These are phyloP conservation scores for Epicauta chinensis DNA, from an alignment of 1,140 invertebrate species.

Conservation along the genomic window DNA sequence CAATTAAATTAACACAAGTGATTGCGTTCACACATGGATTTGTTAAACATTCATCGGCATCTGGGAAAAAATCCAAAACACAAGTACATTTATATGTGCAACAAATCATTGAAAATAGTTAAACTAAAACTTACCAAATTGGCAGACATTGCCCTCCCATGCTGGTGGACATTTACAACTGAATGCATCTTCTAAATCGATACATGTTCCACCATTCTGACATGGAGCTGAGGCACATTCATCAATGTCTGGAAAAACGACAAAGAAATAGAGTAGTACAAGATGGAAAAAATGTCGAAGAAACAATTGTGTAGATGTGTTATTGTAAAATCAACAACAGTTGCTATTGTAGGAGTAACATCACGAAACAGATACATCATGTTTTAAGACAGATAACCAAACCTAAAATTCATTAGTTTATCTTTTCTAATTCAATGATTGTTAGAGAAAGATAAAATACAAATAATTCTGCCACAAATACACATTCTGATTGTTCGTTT, in stretches of 20 bases:
- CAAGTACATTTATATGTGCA: slow-evolving; percentile 5
- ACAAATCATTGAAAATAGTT: background rate
- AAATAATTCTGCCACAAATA: too few relatives aligned
- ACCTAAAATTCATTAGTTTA: too few relatives aligned
- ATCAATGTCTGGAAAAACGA: slow-evolving; percentile 65
- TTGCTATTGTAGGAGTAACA: slow-evolving; percentile 1
- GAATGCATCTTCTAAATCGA: slow-evolving; percentile 68
- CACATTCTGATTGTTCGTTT: background rate
- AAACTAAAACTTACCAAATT: slow-evolving; percentile 43
- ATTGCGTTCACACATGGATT: slow-evolving; percentile 73
- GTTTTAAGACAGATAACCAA: slow-evolving; percentile 4
- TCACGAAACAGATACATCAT: slow-evolving; percentile 16
- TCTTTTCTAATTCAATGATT: too few relatives aligned
- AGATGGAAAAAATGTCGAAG: slow-evolving; percentile 4
- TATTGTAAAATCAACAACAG: slow-evolving; percentile 1
- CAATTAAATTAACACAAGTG: slow-evolving; percentile 71
- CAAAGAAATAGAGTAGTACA: slow-evolving; percentile 24
- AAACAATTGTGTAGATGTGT: too few relatives aligned
- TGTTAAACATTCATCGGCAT: slow-evolving; percentile 59
- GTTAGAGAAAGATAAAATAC: too few relatives aligned
- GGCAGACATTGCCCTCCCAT: slow-evolving; percentile 76
- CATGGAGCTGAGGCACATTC: slow-evolving; percentile 81
- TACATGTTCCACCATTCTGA: slow-evolving; percentile 80
- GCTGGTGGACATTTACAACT: slow-evolving; percentile 70
- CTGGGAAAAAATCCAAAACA: slow-evolving; percentile 43